phyloP scores from a whole-genome alignment of 2,797 vertebrate genomes.

The Discoglossus pictus region DNA sequence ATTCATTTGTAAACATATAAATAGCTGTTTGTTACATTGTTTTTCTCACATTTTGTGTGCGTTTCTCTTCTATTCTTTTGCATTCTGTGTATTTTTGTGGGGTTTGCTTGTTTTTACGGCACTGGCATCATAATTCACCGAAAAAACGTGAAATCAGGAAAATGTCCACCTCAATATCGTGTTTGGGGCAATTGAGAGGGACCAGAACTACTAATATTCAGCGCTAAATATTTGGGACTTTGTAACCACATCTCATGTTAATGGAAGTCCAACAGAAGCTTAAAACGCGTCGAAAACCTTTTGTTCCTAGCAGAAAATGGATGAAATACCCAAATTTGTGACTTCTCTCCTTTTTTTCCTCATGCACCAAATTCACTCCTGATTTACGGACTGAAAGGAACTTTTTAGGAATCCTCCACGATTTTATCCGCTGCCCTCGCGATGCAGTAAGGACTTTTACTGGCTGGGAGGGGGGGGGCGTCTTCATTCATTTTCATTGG shows the following conservation, averaged over 20 bases:
- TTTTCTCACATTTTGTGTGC: neutral
- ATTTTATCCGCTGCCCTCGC: neutral
- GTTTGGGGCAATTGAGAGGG: neutral
- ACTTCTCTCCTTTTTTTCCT: neutral
- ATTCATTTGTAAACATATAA: too few relatives aligned
- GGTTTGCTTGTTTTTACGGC: neutral
- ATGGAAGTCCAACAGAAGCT: too few relatives aligned
- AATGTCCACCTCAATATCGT: neutral
- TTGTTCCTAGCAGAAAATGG: too few relatives aligned
- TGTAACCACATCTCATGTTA: too few relatives aligned
- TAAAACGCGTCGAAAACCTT: too few relatives aligned
- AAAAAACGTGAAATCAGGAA: too few relatives aligned
- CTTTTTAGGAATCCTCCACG: neutral
- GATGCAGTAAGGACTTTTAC: constrained; percentile 3
- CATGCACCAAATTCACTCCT: too few relatives aligned
- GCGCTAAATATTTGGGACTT: too few relatives aligned
- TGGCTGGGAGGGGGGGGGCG: neutral
- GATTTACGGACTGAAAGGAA: too few relatives aligned
- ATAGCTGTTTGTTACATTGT: neutral
- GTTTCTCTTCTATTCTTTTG: too few relatives aligned
- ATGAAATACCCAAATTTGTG: too few relatives aligned
- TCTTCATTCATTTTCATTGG: constrained; percentile 2
- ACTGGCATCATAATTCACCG: constrained; percentile 6
- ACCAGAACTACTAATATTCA: neutral
- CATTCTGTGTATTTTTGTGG: neutral